Evolutionary conservation across 2,888 invertebrate species (phyloP).

Genomic region (Philereme vetulata): DNA sequence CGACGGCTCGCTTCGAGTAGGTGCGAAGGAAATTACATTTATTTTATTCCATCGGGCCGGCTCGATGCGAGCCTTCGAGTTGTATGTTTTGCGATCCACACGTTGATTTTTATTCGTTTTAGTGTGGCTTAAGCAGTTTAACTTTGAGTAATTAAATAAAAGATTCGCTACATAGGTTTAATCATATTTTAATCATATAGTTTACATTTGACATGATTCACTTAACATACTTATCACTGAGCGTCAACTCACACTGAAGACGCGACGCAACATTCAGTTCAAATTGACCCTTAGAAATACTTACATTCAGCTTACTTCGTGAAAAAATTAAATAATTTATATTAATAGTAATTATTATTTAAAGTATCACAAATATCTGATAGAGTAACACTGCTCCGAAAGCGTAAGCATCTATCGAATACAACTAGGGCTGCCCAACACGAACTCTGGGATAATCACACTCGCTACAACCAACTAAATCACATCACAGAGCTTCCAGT

Average conservation of each 20-base stretch:
- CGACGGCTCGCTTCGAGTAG: too few species aligned
- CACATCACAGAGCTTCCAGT: slow-evolving; percentile 48
- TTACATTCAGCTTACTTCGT: slow-evolving; percentile 76
- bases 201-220: slow-evolving; percentile 73
- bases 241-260: too few species aligned
- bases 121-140: too few species aligned
- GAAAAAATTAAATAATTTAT: slow-evolving; percentile 84
- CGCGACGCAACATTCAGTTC: too few species aligned
- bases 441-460: slow-evolving; percentile 38
- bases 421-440: slow-evolving; percentile 47
- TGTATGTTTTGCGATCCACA: too few species aligned
- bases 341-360: slow-evolving; percentile 80
- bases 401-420: slow-evolving; percentile 76
- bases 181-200: slow-evolving; percentile 75
- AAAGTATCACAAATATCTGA: slow-evolving; percentile 82
- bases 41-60: too few species aligned
- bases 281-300: slow-evolving; percentile 54
- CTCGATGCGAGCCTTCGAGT: too few species aligned
- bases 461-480: slow-evolving; percentile 43
- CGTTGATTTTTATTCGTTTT: too few species aligned
- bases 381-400: slow-evolving; percentile 76
- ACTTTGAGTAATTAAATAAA: slow-evolving; percentile 35
- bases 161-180: slow-evolving; percentile 53
- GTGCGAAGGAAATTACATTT: too few species aligned
- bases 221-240: slow-evolving; percentile 67